Evolutionary conservation across 1,140 invertebrate species (phyloP), one percentile per base, ranked within the genome.

Genomic region (Drosophila chauvacae): DNA sequence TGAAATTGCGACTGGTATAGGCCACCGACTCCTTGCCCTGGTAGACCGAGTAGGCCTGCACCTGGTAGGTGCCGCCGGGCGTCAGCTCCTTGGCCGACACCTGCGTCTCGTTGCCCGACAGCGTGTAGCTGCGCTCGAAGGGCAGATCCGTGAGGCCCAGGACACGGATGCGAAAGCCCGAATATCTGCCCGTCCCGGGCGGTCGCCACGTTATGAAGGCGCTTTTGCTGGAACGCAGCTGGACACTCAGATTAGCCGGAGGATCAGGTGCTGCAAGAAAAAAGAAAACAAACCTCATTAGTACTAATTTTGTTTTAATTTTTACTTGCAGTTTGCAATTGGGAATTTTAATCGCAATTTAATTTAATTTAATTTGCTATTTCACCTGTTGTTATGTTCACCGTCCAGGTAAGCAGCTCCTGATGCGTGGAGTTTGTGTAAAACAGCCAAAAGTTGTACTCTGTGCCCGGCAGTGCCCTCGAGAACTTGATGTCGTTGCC

Each of bases 1-100:
- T 98, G 90, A 98, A 98, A 93, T 98, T 98, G 58, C 96, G 94
- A 66, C 97, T 97, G 47, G 97, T 97, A 83, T 98, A 98, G 10
- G 96, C 96, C 44, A 96, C 95, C 86, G 97, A 97, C 93, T 98
- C 97, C 93, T 98, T 98, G 75, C 95, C 95, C 91, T 98, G 96
- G 88, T 97, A 97, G 30, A 98, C 95, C 39, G 97, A 97, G 91
- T 96, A 97, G 20, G 98, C 95, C 92, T 98, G 97, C 55, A 98
- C 94, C 92, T 98, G 97, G 91, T 98, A 98, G 13, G 59, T 60
- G n/a, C 96, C 97, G 73, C 97, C 97, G 2, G 96, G 45, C 95
- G 96, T 97, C 44, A 98, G 94, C 86, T 98, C 97, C 64, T 95
- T 94, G 23, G 97, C 93, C n/a, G 94, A 93, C 77, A 97, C 95